Base-by-base conservation (phyloP, 2,797 vertebrate species). In the Salarias fasciatus region DNA sequence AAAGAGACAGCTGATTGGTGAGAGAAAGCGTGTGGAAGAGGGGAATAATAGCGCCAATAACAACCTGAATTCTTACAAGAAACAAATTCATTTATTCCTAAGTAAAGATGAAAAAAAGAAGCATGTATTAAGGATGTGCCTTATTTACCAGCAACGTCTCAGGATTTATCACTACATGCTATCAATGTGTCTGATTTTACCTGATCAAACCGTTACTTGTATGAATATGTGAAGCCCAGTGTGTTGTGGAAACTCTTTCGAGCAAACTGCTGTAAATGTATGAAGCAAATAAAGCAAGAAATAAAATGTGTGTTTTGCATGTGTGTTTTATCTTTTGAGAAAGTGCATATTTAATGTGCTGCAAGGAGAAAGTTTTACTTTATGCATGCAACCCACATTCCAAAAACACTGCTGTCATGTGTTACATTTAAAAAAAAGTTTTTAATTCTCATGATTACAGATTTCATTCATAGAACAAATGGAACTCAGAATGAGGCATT, bases 281-380 rank as follows among this genome's bases (percentile, higher is more conserved):
- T 54, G 8, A 43, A 5, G 5, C 53, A 40, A 85, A 81, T 85
- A 87, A 87, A 88, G 78, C 81, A 75, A 72, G n/a, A 56, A 47
- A 77, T 8, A 59, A 33, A 67, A 29, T 33, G 8, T 24, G 18
- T 24, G 12, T 63, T 35, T 58, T 50, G 2, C 37, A 38, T 44
- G 28, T 12, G 1, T 12, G 4, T 43, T 8, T 18, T 43, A 5
- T 3, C 4, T 24, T 37, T 33, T 51, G 10, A n/a, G 10, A 36
- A 5, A 48, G 6, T 8, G 5, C 43, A 41, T 43, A 15, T 13
- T 15, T 5, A 43, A 14, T 14, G 13, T 42, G 3, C 1, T 35
- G 33, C n/a, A 35, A 9, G 33, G 30, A 8, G 4, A 31, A 31
- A 31, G 30, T 6, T 6, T 35, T 35, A 35, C 6, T 35, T 33